Base-by-base conservation (phyloP, 2,113 vertebrate species). In the Prionailurus viverrinus region DNA sequence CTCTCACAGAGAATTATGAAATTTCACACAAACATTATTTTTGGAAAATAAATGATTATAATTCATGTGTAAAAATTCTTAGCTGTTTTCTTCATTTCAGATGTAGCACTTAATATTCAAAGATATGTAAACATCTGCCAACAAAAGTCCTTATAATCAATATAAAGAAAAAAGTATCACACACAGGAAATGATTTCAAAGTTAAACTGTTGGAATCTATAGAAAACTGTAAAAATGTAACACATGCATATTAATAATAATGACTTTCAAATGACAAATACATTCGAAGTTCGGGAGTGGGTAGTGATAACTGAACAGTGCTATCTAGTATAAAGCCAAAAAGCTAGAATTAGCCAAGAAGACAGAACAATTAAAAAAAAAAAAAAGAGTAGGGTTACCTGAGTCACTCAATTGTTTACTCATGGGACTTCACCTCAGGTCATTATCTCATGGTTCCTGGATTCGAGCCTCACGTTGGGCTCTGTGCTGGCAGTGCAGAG, bases 1-100 rank as follows among this genome's bases (percentile, higher is more conserved):
- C 19, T 12, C 25, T 86, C 19, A 86, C 18, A 45, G 45, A 69
- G 19, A 82, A 86, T 19, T 81, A 55, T 53, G 21, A 85, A 63
- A 25, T 3, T 2, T 65, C 23, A 83, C 41, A 81, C 73, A 86
- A 82, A 93, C 48, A 21, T 45, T 88, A 65, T 73, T 93, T 91
- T 81, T 53, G 1, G 15, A 74, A 80, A 69, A 55, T 41, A 36
- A 90, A 80, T 82, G 4, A 18, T 33, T 51, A 15, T 89, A 25
- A n/a, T 85, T 78, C 86, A 82, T 68, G 4, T 86, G 18, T 14
- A 90, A 51, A 29, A 53, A 39, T 63, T 4, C n/a, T 19, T 0
- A 53, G 6, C n/a, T 88, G 7, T 65, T 71, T 68, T 81, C 10
- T 11, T 3, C 45, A 51, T 33, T 21, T 55, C 15, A 2, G 8